Conservation (phyloP, 2,888 invertebrate species). For the Sialis fuliginosa region DNA sequence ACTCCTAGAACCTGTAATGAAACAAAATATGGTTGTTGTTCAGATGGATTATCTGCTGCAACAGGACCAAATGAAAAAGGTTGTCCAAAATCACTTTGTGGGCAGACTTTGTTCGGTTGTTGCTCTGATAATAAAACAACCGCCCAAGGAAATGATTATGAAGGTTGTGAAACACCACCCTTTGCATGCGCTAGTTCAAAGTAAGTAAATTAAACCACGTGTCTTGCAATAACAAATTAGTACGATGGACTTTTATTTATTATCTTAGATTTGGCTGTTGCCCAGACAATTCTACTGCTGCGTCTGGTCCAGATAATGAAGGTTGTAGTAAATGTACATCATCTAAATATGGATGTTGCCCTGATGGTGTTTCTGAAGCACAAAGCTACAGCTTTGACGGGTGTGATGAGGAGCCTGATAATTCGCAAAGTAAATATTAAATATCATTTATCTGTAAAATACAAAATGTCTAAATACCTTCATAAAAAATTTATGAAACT, state of each 20-base stretch:
- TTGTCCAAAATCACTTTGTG: constrained; percentile 58
- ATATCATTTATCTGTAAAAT: too few relatives aligned
- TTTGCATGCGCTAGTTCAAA: constrained; percentile 33
- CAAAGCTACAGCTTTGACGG: constrained; percentile 69
- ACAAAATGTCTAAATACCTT: too few relatives aligned
- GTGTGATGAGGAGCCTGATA: constrained; percentile 57
- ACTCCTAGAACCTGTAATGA: constrained; percentile 58
- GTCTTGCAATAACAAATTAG: background rate
- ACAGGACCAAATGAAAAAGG: constrained; percentile 49
- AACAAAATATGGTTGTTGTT: constrained; percentile 62
- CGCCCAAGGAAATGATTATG: constrained; percentile 63
- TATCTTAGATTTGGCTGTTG: constrained; percentile 54
- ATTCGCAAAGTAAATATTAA: constrained; percentile 41
- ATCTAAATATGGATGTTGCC: constrained; percentile 70
- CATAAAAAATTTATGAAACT: too few relatives aligned
- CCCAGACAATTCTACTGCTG: constrained; percentile 61
- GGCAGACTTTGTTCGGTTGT: constrained; percentile 70
- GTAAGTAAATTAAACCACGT: constrained; percentile 19
- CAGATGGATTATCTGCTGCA: constrained; percentile 64
- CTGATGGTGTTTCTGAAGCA: constrained; percentile 63
- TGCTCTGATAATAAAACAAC: constrained; percentile 62
- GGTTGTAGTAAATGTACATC: constrained; percentile 69
- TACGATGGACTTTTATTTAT: background rate
- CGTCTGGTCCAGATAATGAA: constrained; percentile 58
- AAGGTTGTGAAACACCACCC: constrained; percentile 59